phyloP scores from a whole-genome alignment of 2,797 vertebrate species.

The Semotilus atromaculatus region DNA sequence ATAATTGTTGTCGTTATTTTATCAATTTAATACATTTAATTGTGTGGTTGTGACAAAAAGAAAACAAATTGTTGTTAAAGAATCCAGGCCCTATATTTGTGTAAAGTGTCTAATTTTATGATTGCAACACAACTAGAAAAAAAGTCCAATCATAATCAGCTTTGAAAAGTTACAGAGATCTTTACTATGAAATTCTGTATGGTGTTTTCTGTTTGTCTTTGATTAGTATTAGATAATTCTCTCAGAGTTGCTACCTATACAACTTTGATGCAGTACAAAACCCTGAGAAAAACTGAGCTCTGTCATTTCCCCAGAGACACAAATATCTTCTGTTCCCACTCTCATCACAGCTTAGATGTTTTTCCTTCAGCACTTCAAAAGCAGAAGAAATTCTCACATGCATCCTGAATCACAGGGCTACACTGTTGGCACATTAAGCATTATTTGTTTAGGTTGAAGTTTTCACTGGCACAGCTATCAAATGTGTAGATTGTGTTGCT shows the following conservation, averaged over 20 bases:
- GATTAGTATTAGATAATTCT: conserved; percentile 6
- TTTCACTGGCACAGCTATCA: conserved; percentile 10
- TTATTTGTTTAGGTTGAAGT: conserved; percentile 25
- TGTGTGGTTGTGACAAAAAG: not conserved
- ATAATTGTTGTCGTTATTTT: not conserved
- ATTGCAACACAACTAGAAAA: not conserved
- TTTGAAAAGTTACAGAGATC: not conserved
- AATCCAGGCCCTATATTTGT: not conserved
- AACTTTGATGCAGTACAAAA: conserved; percentile 18
- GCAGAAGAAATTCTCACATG: conserved; percentile 3
- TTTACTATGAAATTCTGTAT: not conserved
- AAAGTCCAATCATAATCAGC: not conserved
- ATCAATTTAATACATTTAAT: not conserved
- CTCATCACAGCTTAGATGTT: not conserved
- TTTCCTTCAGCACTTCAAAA: conserved; percentile 19
- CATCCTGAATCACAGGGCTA: conserved; percentile 7
- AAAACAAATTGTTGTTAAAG: not conserved
- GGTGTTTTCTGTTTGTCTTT: conserved; percentile 1
- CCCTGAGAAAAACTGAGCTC: conserved; percentile 22
- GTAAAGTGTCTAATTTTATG: not conserved
- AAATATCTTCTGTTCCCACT: conserved; percentile 17
- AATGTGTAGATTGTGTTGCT: conserved; percentile 6
- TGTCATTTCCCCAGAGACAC: conserved; percentile 12
- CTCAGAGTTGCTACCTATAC: not conserved
- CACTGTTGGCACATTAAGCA: not conserved